Conservation (phyloP, 2,797 vertebrate genomes). For the Ispidina picta region DNA sequence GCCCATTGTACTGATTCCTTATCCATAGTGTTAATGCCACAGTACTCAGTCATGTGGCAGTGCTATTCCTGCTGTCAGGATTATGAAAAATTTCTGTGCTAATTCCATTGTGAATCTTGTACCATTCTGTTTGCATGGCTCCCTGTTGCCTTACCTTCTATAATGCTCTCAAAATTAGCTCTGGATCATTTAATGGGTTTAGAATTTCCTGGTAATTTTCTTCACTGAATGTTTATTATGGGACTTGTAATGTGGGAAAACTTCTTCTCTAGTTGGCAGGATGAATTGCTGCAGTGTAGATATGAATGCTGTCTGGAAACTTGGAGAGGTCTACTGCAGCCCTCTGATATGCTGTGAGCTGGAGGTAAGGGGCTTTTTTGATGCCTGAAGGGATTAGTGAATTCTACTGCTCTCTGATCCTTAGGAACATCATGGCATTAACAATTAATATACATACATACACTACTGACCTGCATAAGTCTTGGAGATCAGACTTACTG, state of each 20-base stretch:
- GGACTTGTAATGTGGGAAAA: conserved; percentile 9
- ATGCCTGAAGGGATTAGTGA: not conserved
- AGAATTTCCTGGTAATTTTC: not conserved
- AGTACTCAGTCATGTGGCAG: not conserved
- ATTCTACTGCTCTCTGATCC: not conserved
- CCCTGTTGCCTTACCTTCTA: not conserved
- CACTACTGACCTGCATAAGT: not conserved
- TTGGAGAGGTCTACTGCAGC: conserved; percentile 83
- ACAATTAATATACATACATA: not conserved
- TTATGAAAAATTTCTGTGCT: not conserved
- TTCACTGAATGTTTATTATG: not conserved
- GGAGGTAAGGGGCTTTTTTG: conserved; percentile 65
- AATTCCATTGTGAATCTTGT: not conserved
- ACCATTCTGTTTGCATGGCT: not conserved
- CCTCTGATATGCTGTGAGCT: conserved; percentile 87
- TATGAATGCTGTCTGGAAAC: conserved; percentile 72
- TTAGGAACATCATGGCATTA: not conserved
- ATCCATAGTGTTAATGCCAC: not conserved
- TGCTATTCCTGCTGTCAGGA: not conserved
- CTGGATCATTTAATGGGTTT: not conserved
- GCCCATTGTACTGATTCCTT: not conserved
- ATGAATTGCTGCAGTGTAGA: conserved; percentile 70
- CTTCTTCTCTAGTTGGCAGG: conserved; percentile 58
- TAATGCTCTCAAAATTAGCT: not conserved
- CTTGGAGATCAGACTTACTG: not conserved